Percentiles rank a stretch among this genome's conserved stretches.
Evolutionary conservation across 1,140 invertebrate species (phyloP).

Genomic region (Nomia melanderi): DNA sequence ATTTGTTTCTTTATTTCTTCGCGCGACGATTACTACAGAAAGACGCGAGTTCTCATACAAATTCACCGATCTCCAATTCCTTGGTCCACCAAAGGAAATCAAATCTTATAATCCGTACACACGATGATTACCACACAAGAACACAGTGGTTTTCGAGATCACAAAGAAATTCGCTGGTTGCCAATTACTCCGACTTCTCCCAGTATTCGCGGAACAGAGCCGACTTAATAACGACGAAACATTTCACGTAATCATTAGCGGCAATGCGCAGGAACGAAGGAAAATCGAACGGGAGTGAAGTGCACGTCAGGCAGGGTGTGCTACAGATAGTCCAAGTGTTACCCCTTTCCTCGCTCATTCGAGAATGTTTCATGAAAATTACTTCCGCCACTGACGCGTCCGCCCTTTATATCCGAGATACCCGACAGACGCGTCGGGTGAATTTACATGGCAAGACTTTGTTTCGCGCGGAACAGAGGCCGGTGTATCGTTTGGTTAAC

Average conservation of each 20-base stretch:
- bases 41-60: too few relatives aligned
- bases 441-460: conserved; percentile 65
- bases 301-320: conserved; percentile 30
- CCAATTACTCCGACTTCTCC: background rate
- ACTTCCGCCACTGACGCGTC: conserved; percentile 59
- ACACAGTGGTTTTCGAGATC: too few relatives aligned
- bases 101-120: too few relatives aligned
- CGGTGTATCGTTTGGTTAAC: conserved; percentile 55
- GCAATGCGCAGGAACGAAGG: conserved; percentile 19
- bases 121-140: too few relatives aligned
- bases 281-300: conserved; percentile 21
- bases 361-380: conserved; percentile 69
- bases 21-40: too few relatives aligned
- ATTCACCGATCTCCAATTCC: too few relatives aligned
- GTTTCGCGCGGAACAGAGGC: conserved; percentile 48
- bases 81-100: too few relatives aligned
- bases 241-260: conserved; percentile 21
- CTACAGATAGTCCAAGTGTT: conserved; percentile 45
- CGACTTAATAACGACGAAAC: background rate
- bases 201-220: background rate
- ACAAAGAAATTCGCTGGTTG: too few relatives aligned
- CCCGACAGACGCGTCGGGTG: conserved; percentile 50
- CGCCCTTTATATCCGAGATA: conserved; percentile 53
- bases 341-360: conserved; percentile 58
- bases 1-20: too few relatives aligned